phyloP scores from a whole-genome alignment of 2,888 invertebrate genomes.

The Lasioglossum marginatum region DNA sequence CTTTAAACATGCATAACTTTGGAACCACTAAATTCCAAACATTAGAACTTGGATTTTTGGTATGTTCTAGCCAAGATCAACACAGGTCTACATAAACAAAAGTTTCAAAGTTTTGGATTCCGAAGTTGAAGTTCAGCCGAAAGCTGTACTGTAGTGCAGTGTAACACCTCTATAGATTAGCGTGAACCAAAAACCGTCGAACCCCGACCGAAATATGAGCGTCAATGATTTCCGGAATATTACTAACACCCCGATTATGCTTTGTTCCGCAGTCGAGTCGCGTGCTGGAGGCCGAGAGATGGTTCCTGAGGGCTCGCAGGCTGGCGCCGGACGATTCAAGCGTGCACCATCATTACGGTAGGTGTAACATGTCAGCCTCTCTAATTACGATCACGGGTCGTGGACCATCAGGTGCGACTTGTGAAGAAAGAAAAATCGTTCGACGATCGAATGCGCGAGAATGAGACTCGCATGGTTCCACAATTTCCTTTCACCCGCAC shows the following conservation, averaged over 20 bases:
- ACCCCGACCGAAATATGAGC: not conserved
- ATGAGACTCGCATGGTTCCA: not conserved
- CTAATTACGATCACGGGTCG: slow-evolving; percentile 4
- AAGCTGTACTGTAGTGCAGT: too few relatives aligned
- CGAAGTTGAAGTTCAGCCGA: too few relatives aligned
- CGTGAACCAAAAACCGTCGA: too few relatives aligned
- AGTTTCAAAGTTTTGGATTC: too few relatives aligned
- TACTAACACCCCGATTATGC: slow-evolving; percentile 52
- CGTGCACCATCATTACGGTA: slow-evolving; percentile 96
- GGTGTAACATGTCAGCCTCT: slow-evolving; percentile 74
- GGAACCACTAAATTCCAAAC: too few relatives aligned
- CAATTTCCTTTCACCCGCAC: not conserved
- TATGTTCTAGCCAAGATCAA: too few relatives aligned
- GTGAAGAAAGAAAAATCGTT: not conserved
- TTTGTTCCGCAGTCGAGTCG: slow-evolving; percentile 88
- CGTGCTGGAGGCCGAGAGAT: slow-evolving; percentile 93
- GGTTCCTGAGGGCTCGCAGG: slow-evolving; percentile 94
- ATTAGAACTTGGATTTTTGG: too few relatives aligned
- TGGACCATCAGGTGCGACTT: not conserved
- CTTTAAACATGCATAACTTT: too few relatives aligned
- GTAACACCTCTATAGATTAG: too few relatives aligned
- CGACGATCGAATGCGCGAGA: not conserved
- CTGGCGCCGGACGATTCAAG: slow-evolving; percentile 93
- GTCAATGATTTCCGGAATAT: slow-evolving; percentile 28
- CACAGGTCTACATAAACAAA: too few relatives aligned